Evolutionary conservation across 2,888 invertebrate species (phyloP).

Genomic region (Liposcelis brunnea): DNA sequence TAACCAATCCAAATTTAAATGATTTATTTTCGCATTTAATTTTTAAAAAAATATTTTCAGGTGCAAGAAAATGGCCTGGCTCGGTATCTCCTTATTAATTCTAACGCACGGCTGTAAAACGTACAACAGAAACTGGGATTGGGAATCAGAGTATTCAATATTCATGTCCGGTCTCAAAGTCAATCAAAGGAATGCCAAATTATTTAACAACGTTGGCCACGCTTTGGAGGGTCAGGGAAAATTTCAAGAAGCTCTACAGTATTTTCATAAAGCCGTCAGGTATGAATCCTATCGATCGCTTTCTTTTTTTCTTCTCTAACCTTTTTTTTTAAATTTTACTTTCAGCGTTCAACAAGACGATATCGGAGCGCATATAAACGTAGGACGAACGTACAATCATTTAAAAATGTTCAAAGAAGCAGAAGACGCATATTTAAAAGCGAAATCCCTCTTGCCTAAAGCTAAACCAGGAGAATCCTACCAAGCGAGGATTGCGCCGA

Average conservation of each 20-base stretch:
- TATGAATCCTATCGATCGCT: constrained; percentile 22
- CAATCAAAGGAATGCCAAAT: constrained; percentile 81
- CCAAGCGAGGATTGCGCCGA: constrained; percentile 88
- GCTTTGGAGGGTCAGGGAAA: constrained; percentile 64
- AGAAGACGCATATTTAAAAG: constrained; percentile 79
- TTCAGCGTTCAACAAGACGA: constrained; percentile 79
- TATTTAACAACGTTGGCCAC: constrained; percentile 95
- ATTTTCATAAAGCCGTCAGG: constrained; percentile 79
- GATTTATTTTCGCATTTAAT: no score
- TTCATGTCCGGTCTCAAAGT: constrained; percentile 81
- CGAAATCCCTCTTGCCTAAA: constrained; percentile 75
- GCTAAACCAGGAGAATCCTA: constrained; percentile 88
- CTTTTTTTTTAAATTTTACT: constrained; percentile 12
- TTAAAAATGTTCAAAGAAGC: constrained; percentile 76
- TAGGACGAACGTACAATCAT: constrained; percentile 87
- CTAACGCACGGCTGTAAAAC: constrained; percentile 72
- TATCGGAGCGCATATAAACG: constrained; percentile 93
- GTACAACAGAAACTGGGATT: constrained; percentile 75
- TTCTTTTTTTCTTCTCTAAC: background rate
- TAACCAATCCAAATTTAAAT: no score
- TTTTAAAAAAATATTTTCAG: no score
- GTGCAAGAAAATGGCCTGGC: constrained; percentile 43
- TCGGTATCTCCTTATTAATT: constrained; percentile 45
- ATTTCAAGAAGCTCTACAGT: constrained; percentile 62
- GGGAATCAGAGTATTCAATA: constrained; percentile 83